A percentile compares a stretch with the other conserved stretches of the same genome.
These are phyloP conservation scores for Nomada fucata DNA, from an alignment of 2,888 invertebrate genomes.

Conservation along the genomic window DNA sequence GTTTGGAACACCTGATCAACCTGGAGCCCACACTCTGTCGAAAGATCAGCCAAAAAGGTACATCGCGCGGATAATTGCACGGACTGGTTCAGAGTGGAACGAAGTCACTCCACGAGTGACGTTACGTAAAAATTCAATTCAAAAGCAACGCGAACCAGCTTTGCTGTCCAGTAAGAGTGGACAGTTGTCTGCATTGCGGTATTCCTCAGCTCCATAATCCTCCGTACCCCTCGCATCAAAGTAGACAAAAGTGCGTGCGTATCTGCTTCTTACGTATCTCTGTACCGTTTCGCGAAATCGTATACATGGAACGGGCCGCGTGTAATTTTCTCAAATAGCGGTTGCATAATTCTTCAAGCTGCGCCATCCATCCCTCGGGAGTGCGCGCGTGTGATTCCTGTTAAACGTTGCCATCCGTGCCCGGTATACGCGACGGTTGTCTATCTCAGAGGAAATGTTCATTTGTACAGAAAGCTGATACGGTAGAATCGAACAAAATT, in stretches of 20 bases:
- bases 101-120: neutral
- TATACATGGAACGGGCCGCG: neutral
- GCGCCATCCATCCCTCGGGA: neutral
- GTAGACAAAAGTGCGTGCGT: neutral
- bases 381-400: slow-evolving; percentile 10
- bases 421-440: neutral
- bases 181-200: slow-evolving; percentile 69
- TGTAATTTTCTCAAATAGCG: slow-evolving; percentile 23
- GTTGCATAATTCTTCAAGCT: slow-evolving; percentile 18
- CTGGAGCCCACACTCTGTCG: slow-evolving; percentile 90
- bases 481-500: too few relatives aligned
- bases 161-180: slow-evolving; percentile 22
- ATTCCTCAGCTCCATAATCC: slow-evolving; percentile 48
- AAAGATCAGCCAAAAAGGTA: slow-evolving; percentile 92
- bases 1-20: slow-evolving; percentile 88
- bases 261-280: neutral
- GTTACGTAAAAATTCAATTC: neutral
- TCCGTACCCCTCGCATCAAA: neutral
- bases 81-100: neutral
- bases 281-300: slow-evolving; percentile 11
- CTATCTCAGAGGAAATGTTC: neutral
- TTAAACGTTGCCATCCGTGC: slow-evolving; percentile 1
- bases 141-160: neutral
- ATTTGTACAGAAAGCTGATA: neutral
- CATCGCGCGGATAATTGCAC: too few relatives aligned